Evolutionary conservation across 2,888 invertebrate genomes (phyloP), one percentile per base, ranked within the genome.

Genomic region (Limnephilus rhombicus): DNA sequence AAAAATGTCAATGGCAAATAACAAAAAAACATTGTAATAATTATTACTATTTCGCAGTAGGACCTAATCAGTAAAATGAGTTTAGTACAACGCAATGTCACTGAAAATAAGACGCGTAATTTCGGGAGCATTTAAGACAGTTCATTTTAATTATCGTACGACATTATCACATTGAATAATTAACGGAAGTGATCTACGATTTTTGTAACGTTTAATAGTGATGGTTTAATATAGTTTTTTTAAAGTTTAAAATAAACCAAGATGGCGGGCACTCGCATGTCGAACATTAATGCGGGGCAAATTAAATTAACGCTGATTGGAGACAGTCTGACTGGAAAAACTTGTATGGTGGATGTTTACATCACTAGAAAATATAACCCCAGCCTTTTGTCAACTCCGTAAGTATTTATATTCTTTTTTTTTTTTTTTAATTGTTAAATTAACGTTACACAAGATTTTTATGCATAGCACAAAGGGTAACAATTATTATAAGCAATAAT

Each of bases 281-380:
- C 34, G 37, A 89, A 89, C 13, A 34, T 37, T 24, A 89, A 89
- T 80, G 5, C 34, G 11, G 41, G 41, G 15, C 88, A 89, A n/a
- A 41, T 98, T 94, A 98, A 98, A 96, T 97, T 98, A 94, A 98
- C 98, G 92, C 98, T 98, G 93, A 98, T 99, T 85, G 98, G 98
- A 89, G 99, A 98, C 95, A 98, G 98, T 94, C 98, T 98, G 96
- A 98, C 98, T 81, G 98, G 99, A 92, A 99, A 99, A 96, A 99
- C 98, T 24, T 98, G 98, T 95, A 96, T 99, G 94, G 97, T 99
- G 93, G 98, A 98, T 95, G 98, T 98, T 90, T 98, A 98, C 95
- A 98, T 98, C 87, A 97, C 97, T 94, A 97, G 98, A 94, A 97
- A 97, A 95, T 99, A 98, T 95, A 98, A 98, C 29, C 97, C 97